Base-by-base conservation (phyloP, 2,797 vertebrate species). In the Lates japonicus region DNA sequence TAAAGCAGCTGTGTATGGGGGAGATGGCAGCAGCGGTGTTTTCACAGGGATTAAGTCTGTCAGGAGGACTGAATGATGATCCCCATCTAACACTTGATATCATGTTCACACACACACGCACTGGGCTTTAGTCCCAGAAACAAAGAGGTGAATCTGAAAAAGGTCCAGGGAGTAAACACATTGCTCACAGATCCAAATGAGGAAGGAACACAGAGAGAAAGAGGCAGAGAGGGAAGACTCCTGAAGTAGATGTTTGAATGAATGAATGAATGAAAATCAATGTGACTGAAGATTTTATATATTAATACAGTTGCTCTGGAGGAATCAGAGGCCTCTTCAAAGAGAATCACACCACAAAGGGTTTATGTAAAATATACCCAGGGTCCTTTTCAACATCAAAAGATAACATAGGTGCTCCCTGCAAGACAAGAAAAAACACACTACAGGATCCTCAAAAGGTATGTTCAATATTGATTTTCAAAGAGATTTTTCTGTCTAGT, bases 11-110 rank as follows among this genome's bases (percentile, higher is more conserved):
- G 77, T 75, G 66, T 75, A 46, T 7, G 14, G 69, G 46, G 60
- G 59, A 74, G 67, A 75, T 29, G 42, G 69, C n/a, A 49, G 74
- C 37, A 25, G 74, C 37, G 1, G 77, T 78, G 75, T 86, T 87
- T 90, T 87, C 81, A 82, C 59, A 44, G 68, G 62, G 80, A 86
- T 85, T 87, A 78, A 69, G 77, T 68, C 78, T 89, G 85, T 90
- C 87, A 81, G 75, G 71, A 78, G 35, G 37, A 66, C 46, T 82
- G 82, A 90, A 64, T 78, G 89, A 92, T 91, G 86, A 90, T 70
- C 84, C 70, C 66, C 14, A 41, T 76, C 86, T 72, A 70, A 63
- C 69, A 76, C 55, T 83, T 74, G 49, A 83, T 85, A 80, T 85
- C 80, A 52, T 66, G 54, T 71, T 58, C 71, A 25, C 86, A 54